Evolutionary conservation across 2,113 vertebrate species (phyloP).

Genomic region (Heptranchias perlo): DNA sequence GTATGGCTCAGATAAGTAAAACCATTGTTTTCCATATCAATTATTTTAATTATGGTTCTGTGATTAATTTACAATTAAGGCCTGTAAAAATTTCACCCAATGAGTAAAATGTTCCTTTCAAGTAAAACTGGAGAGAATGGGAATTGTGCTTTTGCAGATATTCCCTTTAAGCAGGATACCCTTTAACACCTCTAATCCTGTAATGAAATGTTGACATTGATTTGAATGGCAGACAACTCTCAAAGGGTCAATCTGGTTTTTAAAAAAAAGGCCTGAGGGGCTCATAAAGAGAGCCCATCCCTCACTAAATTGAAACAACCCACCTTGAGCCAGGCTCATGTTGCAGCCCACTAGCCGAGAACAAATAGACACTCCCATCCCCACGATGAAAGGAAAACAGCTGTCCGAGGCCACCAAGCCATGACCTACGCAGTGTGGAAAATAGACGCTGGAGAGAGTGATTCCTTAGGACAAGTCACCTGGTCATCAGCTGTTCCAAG

Average conservation of each 20-base stretch:
- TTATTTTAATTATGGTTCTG: too few relatives aligned
- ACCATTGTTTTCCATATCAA: too few relatives aligned
- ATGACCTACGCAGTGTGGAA: neutral
- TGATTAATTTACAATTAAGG: neutral
- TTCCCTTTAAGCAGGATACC: neutral
- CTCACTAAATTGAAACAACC: constrained; percentile 14
- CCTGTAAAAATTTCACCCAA: neutral
- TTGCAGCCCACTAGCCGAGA: neutral
- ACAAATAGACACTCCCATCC: neutral
- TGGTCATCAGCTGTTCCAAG: neutral
- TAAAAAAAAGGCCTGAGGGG: neutral
- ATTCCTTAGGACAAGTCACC: neutral
- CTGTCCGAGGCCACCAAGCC: neutral
- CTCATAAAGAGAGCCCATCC: constrained; percentile 1
- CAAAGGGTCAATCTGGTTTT: neutral
- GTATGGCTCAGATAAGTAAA: neutral
- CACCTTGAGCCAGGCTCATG: neutral
- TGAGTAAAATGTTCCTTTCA: neutral
- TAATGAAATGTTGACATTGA: neutral
- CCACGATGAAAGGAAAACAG: neutral
- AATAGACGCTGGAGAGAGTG: neutral
- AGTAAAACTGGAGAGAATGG: neutral
- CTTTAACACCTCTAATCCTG: neutral
- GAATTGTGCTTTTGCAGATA: neutral
- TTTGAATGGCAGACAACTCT: constrained; percentile 1